phyloP scores from a whole-genome alignment of 2,888 invertebrate genomes.

The Callyntrura sp. region DNA sequence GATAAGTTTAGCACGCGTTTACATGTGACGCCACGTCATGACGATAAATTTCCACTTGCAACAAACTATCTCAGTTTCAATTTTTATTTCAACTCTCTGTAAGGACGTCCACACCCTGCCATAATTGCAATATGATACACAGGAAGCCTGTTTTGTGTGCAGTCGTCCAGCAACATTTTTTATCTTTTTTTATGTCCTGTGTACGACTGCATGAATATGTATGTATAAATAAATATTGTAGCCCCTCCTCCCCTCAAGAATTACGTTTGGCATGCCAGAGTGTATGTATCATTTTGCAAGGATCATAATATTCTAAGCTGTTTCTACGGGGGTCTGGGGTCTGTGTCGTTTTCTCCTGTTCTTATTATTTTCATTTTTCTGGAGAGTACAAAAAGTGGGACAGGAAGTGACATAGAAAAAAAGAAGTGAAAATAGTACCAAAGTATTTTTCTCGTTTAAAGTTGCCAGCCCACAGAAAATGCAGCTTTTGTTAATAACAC shows the following conservation, averaged over 20 bases:
- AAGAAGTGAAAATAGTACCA: neutral
- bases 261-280: neutral
- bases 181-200: too few relatives aligned
- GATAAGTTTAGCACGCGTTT: too few relatives aligned
- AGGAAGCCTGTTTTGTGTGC: too few relatives aligned
- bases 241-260: neutral
- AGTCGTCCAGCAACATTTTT: too few relatives aligned
- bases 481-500: conserved; percentile 49
- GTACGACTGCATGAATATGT: too few relatives aligned
- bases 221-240: too few relatives aligned
- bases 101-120: too few relatives aligned
- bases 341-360: too few relatives aligned
- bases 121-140: conserved; percentile 39
- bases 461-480: conserved; percentile 23
- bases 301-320: neutral
- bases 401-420: conserved; percentile 64
- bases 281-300: neutral
- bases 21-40: too few relatives aligned
- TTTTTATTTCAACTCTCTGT: too few relatives aligned
- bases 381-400: conserved; percentile 55
- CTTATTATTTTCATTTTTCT: conserved; percentile 39
- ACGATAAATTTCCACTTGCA: too few relatives aligned
- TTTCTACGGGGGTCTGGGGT: neutral
- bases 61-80: too few relatives aligned
- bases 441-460: neutral